Evolutionary conservation across 2,888 invertebrate species (phyloP).

Genomic region (Stenurella melanura): DNA sequence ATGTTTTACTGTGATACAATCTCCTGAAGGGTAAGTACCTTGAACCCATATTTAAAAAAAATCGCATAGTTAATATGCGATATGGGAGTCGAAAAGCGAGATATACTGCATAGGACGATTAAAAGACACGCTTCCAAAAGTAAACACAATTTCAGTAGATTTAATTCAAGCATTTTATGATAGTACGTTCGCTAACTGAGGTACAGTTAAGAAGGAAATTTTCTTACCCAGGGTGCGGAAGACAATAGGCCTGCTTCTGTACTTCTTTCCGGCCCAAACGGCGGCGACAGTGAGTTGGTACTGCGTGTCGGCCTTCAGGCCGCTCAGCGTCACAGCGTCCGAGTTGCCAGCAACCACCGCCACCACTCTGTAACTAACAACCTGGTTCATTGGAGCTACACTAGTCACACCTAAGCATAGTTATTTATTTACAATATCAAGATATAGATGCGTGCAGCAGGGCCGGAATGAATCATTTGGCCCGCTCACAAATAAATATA

Average conservation of each 20-base stretch:
- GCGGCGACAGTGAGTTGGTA: conserved; percentile 92
- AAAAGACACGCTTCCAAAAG: too few species aligned
- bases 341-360: conserved; percentile 92
- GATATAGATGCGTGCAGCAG: neutral
- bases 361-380: conserved; percentile 95
- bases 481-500: too few species aligned
- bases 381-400: conserved; percentile 62
- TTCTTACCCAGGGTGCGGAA: conserved; percentile 89
- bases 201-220: neutral
- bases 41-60: too few species aligned
- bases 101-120: too few species aligned
- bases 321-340: conserved; percentile 88
- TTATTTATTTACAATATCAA: neutral
- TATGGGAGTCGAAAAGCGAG: too few species aligned
- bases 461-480: neutral
- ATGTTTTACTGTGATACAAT: too few species aligned
- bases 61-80: too few species aligned
- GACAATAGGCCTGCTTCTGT: conserved; percentile 90
- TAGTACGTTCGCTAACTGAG: neutral
- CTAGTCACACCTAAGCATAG: conserved; percentile 44
- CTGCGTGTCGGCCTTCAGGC: conserved; percentile 89
- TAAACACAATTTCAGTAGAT: too few species aligned
- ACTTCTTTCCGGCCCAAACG: conserved; percentile 87
- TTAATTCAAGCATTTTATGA: too few species aligned
- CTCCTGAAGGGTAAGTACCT: too few species aligned